Evolutionary conservation across 2,888 invertebrate genomes (phyloP), one percentile per base, ranked within the genome.

Genomic region (Tupiocoris notatus): DNA sequence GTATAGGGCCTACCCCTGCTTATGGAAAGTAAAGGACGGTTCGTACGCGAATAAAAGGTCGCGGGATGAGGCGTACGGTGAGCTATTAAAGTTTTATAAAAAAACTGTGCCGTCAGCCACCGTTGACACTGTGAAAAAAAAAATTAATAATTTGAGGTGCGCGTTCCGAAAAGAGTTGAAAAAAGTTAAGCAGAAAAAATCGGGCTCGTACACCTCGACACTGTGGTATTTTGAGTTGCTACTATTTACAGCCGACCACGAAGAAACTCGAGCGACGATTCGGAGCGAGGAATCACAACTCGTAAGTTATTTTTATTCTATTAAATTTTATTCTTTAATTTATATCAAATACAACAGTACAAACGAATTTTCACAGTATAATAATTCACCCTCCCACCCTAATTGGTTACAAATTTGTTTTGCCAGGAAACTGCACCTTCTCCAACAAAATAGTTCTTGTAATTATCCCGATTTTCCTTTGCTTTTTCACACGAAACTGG

Each of bases 191-290:
- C 39, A 21, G n/a, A 54, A 74, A 56, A 74, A 74, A 64, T 74
- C 74, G 22, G 74, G 68, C 17, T 68, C 66, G 17, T 66, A 66
- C 54, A 66, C 65, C 12, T 54, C 66, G 56, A 39, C 66, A 39
- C 66, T 66, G 3, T 66, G 66, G 66, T 66, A 57, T 18, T 68
- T 22, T 23, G 21, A 68, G 21, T n/a, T n/a, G n/a, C n/a, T n/a
- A n/a, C 39, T 75, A 58, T 75, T 76, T 62, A 23, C 64, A 12
- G 56, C 63, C 57, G 71, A 76, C 76, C 70, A 76, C 17, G 76
- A 76, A 76, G 76, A 76, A 63, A 75, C 75, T 56, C 58, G 75
- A 75, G 65, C 75, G 59, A 75, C 75, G 16, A 65, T 75, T 23
- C 23, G 70, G 57, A 76, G 70, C 22, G 76, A 76, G 6, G 68